Evolutionary conservation across 2,113 vertebrate species (phyloP), one percentile per base, ranked within the genome.

Genomic region (Pseudonaja textilis): DNA sequence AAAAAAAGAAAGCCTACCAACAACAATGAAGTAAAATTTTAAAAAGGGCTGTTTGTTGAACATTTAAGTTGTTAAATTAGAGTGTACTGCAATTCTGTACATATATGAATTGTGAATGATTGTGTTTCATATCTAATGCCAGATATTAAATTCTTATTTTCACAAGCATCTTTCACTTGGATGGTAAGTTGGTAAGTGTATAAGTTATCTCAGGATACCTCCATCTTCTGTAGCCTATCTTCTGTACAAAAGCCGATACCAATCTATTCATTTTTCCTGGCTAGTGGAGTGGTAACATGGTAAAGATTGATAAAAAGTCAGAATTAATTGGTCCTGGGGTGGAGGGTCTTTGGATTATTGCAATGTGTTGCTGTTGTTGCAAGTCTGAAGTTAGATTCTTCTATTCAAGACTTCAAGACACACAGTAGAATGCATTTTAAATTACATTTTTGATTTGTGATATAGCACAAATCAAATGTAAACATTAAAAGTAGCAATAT

Each of bases 1-100:
- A 87, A 57, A 61, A 11, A 92, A 64, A 39, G 11, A 87, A 23
- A 56, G 74, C 34, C 64, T 81, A 34, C 34, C 34, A 81, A 22
- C 74, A 81, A 22, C 7, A 69, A 34, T 34, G 18, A 55, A 54
- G 47, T 57, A 59, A 61, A 34, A 47, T 34, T 23, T 7, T 2
- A 29, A 89, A 50, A 87, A 92, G 93, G 93, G 57, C 93, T 96
- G 95, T 93, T 56, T 16, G 2, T 94, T 94, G 91, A 59, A 94
- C 94, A 94, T 93, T 47, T 3, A 0, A 57, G 88, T 93, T 93
- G 89, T 88, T 54, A n/a, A 89, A 91, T 81, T 94, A 23, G 54
- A 89, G 23, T 91, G 92, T 92, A 91, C 64, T 23, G 88, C 91
- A 47, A 29, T 90, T 95, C 81, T 93, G 69, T 0, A 95, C 61